Evolutionary conservation across 2,888 invertebrate genomes (phyloP).

Genomic region (Drosophila lacicola): DNA sequence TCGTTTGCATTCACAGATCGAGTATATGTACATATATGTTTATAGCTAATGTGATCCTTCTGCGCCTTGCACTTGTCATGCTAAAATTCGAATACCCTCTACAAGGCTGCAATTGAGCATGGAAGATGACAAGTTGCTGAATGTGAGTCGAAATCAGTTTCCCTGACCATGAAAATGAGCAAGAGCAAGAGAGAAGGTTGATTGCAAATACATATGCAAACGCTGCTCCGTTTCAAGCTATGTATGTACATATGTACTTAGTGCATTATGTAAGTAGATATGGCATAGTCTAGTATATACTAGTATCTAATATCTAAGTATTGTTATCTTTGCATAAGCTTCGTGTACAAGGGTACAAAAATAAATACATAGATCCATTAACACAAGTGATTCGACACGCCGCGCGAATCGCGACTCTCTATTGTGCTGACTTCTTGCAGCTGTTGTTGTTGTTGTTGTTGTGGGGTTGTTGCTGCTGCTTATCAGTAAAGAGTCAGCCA

Average conservation of each 20-base stretch:
- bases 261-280: background rate
- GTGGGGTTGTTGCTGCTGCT: slow-evolving; percentile 33
- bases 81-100: background rate
- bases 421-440: slow-evolving; percentile 36
- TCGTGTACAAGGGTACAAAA: slow-evolving; percentile 6
- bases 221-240: slow-evolving; percentile 1
- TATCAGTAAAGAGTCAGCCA: slow-evolving; percentile 61
- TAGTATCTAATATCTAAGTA: slow-evolving; percentile 10
- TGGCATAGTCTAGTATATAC: background rate
- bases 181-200: background rate
- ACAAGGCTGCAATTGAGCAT: slow-evolving; percentile 4
- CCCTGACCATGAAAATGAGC: slow-evolving; percentile 13
- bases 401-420: slow-evolving; percentile 44
- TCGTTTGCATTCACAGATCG: too few species aligned
- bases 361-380: slow-evolving; percentile 37
- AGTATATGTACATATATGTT: too few species aligned
- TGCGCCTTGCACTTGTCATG: too few species aligned
- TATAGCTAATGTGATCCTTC: too few species aligned
- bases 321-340: slow-evolving; percentile 38
- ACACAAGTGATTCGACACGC: slow-evolving; percentile 65
- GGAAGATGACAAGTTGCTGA: slow-evolving; percentile 13
- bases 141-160: slow-evolving; percentile 11
- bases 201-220: slow-evolving; percentile 18
- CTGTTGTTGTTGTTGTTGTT: slow-evolving; percentile 1
- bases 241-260: too few species aligned